Evolutionary conservation across 1,140 invertebrate species (phyloP).

Genomic region (Neodiprion lecontei): DNA sequence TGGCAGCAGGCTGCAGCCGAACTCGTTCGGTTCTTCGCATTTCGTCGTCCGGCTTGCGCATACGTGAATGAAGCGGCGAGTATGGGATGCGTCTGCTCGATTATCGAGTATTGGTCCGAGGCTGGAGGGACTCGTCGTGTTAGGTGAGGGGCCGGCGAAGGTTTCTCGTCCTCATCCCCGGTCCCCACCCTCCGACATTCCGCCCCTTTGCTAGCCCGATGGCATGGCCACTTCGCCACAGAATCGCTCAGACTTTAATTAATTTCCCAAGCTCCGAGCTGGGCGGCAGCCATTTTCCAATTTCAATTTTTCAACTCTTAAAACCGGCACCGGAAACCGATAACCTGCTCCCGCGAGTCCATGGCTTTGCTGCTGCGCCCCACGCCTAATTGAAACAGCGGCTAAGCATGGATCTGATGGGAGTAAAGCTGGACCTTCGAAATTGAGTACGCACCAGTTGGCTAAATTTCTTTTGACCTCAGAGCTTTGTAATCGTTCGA

Average conservation of each 20-base stretch:
- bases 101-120: background rate
- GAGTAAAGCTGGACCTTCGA: too few relatives aligned
- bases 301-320: slow-evolving; percentile 46
- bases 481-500: too few relatives aligned
- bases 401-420: too few relatives aligned
- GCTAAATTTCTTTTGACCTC: too few relatives aligned
- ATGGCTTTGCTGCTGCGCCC: background rate
- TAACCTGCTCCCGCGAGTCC: background rate
- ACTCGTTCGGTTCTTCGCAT: background rate
- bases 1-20: background rate
- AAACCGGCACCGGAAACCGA: slow-evolving; percentile 18
- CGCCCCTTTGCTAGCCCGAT: slow-evolving; percentile 32
- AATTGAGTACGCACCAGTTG: too few relatives aligned
- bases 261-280: slow-evolving; percentile 38
- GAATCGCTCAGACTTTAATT: slow-evolving; percentile 50
- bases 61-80: background rate
- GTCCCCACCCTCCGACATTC: background rate
- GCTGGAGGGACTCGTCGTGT: slow-evolving; percentile 3
- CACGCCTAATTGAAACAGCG: too few relatives aligned
- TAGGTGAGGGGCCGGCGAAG: background rate
- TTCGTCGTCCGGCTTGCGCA: too few relatives aligned
- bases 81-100: background rate
- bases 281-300: slow-evolving; percentile 40
- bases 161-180: slow-evolving; percentile 4
- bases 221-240: slow-evolving; percentile 16